Evolutionary conservation across 2,797 vertebrate genomes (phyloP), one percentile per base, ranked within the genome.

Genomic region (Betta splendens): DNA sequence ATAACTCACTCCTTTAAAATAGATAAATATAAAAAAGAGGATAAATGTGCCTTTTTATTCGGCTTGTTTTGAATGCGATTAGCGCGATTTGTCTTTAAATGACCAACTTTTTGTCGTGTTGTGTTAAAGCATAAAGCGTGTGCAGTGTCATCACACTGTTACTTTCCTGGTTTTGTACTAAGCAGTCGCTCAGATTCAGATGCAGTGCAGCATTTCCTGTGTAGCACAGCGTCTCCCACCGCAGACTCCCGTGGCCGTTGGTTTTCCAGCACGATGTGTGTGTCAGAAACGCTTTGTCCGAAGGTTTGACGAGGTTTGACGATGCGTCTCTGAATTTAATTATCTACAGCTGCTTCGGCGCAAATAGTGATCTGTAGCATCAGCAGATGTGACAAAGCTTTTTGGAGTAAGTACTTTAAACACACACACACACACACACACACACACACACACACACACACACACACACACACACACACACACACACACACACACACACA

Each of bases 241-340:
- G 3, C 42, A 45, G 32, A 37, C 61, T 22, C 45, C 75, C 49
- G 40, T 69, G 56, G 75, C 79, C 72, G 81, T 89, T 90, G 83
- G 87, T 86, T 89, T 89, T 90, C 84, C 60, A 50, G 68, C 59
- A 69, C 31, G 39, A 70, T 42, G 53, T 75, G 64, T 69, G 56
- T 72, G 90, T 89, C 90, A 84, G 63, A 76, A 83, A 63, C 40
- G 48, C 83, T 91, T 89, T 88, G 80, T 69, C 77, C 39, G 31
- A 59, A 69, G 45, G 67, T 38, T 37, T 43, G 49, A 55, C 67
- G 23, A 50, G 53, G 78, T 84, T 82, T 87, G 89, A 89, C 75
- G 58, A 68, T 60, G 44, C 64, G 67, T 84, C 76, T 87, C 76
- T 65, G 73, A 75, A 89, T 88, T 81, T 88, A 85, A 91, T 90